Evolutionary conservation across 2,113 vertebrate species (phyloP).

Genomic region (Sander vitreus): DNA sequence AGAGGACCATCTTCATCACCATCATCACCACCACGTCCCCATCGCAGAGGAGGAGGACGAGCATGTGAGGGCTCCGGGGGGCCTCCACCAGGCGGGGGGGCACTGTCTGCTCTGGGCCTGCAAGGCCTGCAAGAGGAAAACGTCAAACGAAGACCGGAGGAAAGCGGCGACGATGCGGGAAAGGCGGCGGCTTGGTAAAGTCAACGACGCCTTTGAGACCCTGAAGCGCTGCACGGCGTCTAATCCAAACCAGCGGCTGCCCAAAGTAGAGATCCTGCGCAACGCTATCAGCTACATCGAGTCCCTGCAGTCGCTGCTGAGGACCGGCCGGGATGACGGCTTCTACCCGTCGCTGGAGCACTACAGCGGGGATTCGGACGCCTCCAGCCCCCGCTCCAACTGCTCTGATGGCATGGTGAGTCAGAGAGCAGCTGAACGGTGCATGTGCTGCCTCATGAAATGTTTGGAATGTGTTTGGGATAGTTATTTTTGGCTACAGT

Average conservation of each 20-base stretch:
- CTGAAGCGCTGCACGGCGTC: slow-evolving; percentile 96
- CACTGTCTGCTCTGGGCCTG: slow-evolving; percentile 97
- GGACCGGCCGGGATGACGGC: slow-evolving; percentile 88
- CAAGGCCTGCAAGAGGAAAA: slow-evolving; percentile 98
- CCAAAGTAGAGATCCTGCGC: slow-evolving; percentile 97
- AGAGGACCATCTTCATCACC: slow-evolving; percentile 76
- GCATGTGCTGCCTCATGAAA: slow-evolving; percentile 34
- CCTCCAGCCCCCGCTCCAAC: slow-evolving; percentile 94
- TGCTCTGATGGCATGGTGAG: slow-evolving; percentile 97
- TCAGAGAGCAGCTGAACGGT: slow-evolving; percentile 48
- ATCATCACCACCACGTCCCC: slow-evolving; percentile 54
- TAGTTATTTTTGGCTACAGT: slow-evolving; percentile 43
- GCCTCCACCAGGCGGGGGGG: slow-evolving; percentile 94
- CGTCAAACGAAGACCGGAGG: slow-evolving; percentile 93
- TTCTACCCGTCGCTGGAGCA: slow-evolving; percentile 89
- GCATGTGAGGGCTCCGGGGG: slow-evolving; percentile 93
- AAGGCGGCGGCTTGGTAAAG: slow-evolving; percentile 93
- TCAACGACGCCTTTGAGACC: slow-evolving; percentile 97
- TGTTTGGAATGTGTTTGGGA: slow-evolving; percentile 40
- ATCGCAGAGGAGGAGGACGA: slow-evolving; percentile 85
- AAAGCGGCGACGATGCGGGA: slow-evolving; percentile 97
- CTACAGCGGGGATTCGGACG: slow-evolving; percentile 91
- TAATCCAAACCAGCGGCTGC: slow-evolving; percentile 95
- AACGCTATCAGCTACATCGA: slow-evolving; percentile 98
- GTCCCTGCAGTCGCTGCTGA: slow-evolving; percentile 93